phyloP scores from a whole-genome alignment of 1,140 invertebrate genomes.

The Sminthurides bifidus region DNA sequence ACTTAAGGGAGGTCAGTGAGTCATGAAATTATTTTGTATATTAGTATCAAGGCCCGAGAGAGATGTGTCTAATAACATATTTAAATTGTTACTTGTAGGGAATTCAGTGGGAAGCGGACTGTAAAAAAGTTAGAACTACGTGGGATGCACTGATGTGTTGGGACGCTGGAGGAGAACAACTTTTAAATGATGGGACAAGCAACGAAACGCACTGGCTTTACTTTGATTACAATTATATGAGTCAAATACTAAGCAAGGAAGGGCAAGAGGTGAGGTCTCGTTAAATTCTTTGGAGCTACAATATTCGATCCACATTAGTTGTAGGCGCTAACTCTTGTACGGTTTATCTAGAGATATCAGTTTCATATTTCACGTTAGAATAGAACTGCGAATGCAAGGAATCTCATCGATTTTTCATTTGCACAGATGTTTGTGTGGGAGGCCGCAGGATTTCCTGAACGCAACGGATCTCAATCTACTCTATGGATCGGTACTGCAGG shows the following conservation, averaged over 20 bases:
- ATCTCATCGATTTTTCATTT: constrained; percentile 2
- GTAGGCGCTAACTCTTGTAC: no score
- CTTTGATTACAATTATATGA: constrained; percentile 74
- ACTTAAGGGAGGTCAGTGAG: no score
- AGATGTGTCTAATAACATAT: no score
- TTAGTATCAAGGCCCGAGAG: no score
- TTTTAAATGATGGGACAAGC: constrained; percentile 34
- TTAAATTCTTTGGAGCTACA: not conserved
- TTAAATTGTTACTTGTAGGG: constrained; percentile 40
- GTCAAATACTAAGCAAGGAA: no score
- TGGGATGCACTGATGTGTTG: constrained; percentile 51
- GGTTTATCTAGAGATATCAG: no score
- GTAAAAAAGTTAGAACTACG: constrained; percentile 43
- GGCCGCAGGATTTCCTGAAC: constrained; percentile 58
- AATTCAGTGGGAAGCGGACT: constrained; percentile 64
- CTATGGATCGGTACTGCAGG: constrained; percentile 81
- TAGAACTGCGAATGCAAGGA: not conserved
- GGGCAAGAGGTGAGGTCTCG: no score
- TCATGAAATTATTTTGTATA: no score
- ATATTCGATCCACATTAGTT: no score
- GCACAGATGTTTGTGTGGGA: constrained; percentile 45
- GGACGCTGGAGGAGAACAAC: constrained; percentile 23
- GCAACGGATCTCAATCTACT: constrained; percentile 56
- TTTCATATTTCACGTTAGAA: no score
- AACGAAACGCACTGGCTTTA: constrained; percentile 51